Base-by-base conservation (phyloP, 30 jellyfish, hydroid and myxozoan genomes). In the Calvadosia cruxmelitensis region DNA sequence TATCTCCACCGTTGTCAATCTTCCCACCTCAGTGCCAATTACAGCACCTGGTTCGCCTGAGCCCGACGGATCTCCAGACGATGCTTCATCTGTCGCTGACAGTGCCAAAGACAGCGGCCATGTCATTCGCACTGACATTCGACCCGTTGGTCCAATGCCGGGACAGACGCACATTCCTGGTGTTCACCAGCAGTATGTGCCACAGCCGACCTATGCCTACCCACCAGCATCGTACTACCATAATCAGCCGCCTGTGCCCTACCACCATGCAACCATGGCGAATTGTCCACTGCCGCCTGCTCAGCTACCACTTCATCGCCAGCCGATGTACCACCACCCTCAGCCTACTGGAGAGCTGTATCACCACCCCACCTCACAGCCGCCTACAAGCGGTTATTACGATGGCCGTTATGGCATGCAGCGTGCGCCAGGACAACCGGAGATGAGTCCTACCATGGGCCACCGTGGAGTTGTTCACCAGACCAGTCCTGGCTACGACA, bases 11-110 rank as follows among this genome's bases (percentile, higher is more conserved):
- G 94, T 89, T 53, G 98, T 89, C 32, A 89, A 89, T 75, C 92
- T 94, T 16, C 93, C 98, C 3, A 89, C 93, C 3, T 89, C 98
- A 0, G 86, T 89, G 66, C 98, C 93, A 28, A 89, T 82, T 74
- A 89, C 98, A 0, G 98, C 98, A 7, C 98, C 98, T 12, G 98
- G 89, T 3, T 89, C 98, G 24, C 98, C 98, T 1, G 94, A 79
- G 23, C 98, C 98, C 0, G 86, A 81, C 67, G 91, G 95, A 2
- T 81, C 94, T 32, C 91, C 76, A 69, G 95, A 80, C n/a, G 53
- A 92, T 28, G 93, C 72, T 36, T 69, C 79, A 1, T 79, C 31
- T 20, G 63, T 75, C 12, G 53, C 86, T 29, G 95, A 81, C 31
- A 34, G 64, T 25, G 87, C 53, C 10, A 24, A 24, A 12, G 32